Conservation (phyloP, 2,797 vertebrate genomes). For the Fringilla coelebs region DNA sequence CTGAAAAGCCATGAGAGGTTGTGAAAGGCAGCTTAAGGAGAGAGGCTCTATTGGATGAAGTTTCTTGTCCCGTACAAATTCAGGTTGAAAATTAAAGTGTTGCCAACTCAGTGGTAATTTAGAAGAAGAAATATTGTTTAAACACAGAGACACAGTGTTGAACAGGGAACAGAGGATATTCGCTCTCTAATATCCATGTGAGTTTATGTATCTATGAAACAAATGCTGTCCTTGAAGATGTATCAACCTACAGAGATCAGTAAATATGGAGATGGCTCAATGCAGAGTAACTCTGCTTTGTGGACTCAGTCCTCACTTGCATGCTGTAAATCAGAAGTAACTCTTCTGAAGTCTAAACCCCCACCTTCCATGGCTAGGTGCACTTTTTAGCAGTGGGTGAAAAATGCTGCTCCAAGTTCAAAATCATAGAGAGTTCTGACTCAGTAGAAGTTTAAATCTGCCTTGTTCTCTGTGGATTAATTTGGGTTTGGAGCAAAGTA, state of each 20-base stretch:
- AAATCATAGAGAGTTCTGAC: not conserved
- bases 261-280: not conserved
- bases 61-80: not conserved
- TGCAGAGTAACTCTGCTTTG: not conserved
- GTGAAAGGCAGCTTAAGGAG: slow-evolving; percentile 76
- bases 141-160: not conserved
- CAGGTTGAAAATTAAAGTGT: not conserved
- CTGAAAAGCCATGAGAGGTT: slow-evolving; percentile 72
- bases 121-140: not conserved
- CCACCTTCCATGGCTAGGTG: accelerated
- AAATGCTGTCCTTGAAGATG: not conserved
- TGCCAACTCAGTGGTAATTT: not conserved
- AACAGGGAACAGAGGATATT: not conserved
- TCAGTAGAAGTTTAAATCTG: not conserved
- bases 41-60: not conserved
- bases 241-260: not conserved
- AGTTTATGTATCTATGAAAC: not conserved
- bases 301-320: not conserved
- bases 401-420: not conserved
- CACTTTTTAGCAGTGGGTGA: not conserved
- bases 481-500: not conserved
- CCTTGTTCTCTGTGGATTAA: not conserved
- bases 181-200: not conserved
- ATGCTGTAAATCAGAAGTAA: not conserved
- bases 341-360: not conserved